Evolutionary conservation across 2,888 invertebrate species (phyloP), one percentile per base, ranked within the genome.

Genomic region (Nymphalis urticae): DNA sequence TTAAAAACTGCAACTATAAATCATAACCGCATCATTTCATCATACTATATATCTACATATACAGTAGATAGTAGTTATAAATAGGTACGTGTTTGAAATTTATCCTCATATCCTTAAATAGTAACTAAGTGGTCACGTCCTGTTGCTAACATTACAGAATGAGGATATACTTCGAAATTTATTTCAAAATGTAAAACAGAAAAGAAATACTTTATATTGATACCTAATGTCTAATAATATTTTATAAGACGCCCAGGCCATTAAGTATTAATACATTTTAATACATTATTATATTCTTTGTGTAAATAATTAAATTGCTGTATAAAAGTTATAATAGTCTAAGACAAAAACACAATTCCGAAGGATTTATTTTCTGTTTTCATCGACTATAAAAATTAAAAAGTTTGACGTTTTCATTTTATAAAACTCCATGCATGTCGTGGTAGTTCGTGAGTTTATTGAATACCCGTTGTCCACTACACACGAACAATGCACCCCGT

Each of bases 401-500:
- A 42, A 42, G 42, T 42, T 42, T 42, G 42, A 42, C 42, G 2
- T 42, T 42, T 10, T 3, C 13, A 4, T 42, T 13, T 13, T 42
- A 42, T 13, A 4, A 42, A 24, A 27, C 16, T 53, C 16, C 24
- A 10, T 53, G 16, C 24, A 24, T 5, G 24, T 16, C 24, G 5
- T 24, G 13, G 24, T 6, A 24, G 24, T 24, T 27, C 53, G 53
- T 53, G 4, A 24, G 24, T 53, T 24, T 53, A n/a, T 21, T 56
- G 32, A 56, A n/a, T n/a, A 32, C 16, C 42, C 47, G 51, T 19
- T 68, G 62, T 66, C 8, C 54, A 71, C 59, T 65, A 71, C 62
- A 64, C 62, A 62, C 72, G 56, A 56, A 82, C 79, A 83, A 80
- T 82, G 78, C 79, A 79, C 75, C 71, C 73, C 72, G 75, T 56